Percentiles rank a stretch among this genome's conserved stretches.
Evolutionary conservation across 2,113 vertebrate genomes (phyloP).

Genomic region (Xiphophorus hellerii): DNA sequence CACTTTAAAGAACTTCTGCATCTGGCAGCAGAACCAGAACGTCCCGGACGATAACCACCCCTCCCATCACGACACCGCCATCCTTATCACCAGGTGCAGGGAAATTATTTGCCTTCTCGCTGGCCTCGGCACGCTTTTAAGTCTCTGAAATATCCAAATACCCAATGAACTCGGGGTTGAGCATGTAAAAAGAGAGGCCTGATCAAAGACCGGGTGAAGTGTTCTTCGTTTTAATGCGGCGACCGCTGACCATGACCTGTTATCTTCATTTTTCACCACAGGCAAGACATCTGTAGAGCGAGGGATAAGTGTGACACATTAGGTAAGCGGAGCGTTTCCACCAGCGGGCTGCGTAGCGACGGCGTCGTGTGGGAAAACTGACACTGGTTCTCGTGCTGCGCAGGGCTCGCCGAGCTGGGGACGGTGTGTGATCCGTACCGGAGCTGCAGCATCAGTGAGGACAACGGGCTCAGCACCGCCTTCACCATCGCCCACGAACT

Average conservation of each 20-base stretch:
- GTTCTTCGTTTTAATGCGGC: neutral
- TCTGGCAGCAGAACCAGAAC: conserved; percentile 96
- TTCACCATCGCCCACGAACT: conserved; percentile 98
- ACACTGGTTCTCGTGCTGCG: conserved; percentile 14
- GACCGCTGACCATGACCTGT: conserved; percentile 11
- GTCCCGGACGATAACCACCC: conserved; percentile 88
- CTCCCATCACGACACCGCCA: conserved; percentile 91
- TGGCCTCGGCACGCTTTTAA: neutral
- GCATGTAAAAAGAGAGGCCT: neutral
- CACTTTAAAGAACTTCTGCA: conserved; percentile 97
- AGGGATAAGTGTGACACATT: conserved; percentile 98
- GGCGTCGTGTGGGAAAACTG: neutral
- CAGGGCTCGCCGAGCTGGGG: conserved; percentile 95
- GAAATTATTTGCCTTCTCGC: neutral
- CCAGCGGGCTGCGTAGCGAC: neutral
- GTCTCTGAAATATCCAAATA: conserved; percentile 8
- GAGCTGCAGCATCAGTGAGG: conserved; percentile 98
- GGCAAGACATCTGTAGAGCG: conserved; percentile 98
- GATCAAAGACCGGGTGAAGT: conserved; percentile 8
- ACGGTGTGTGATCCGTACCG: conserved; percentile 96
- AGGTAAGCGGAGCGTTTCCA: conserved; percentile 80
- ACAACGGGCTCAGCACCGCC: conserved; percentile 95
- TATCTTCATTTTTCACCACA: conserved; percentile 77
- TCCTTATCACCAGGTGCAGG: conserved; percentile 93
- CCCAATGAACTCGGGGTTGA: neutral